A percentile compares a stretch with the other conserved stretches of the same genome.
Evolutionary conservation across 2,797 vertebrate genomes (phyloP).

Genomic region (Lepilemur septentrionalis): DNA sequence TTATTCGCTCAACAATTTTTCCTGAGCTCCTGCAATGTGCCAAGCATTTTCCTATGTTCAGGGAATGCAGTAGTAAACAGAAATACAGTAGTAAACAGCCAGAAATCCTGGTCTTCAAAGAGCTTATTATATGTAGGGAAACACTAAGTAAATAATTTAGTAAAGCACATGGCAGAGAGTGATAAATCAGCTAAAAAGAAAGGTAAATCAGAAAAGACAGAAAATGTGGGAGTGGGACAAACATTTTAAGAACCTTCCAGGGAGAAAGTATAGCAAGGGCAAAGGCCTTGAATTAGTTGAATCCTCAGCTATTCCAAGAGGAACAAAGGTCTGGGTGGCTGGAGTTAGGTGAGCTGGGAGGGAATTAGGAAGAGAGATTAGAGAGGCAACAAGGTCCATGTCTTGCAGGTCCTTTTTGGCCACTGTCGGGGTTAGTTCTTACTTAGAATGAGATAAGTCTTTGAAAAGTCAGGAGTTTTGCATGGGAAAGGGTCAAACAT

Average conservation of each 20-base stretch:
- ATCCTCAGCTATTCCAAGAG: background rate
- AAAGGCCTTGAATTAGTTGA: background rate
- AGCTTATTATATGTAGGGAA: background rate
- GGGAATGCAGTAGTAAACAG: background rate
- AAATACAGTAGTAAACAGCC: background rate
- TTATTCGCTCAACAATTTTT: background rate
- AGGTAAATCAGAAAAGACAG: background rate
- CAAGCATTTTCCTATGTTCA: background rate
- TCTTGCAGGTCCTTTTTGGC: background rate
- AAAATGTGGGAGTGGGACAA: background rate
- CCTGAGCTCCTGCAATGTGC: background rate
- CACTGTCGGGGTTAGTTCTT: background rate
- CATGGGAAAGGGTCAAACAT: background rate
- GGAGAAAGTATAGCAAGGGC: background rate
- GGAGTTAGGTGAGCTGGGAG: too few relatives aligned
- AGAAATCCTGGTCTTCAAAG: background rate
- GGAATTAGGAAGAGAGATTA: background rate
- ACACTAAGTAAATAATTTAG: background rate
- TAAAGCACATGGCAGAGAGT: background rate
- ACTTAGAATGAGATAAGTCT: background rate
- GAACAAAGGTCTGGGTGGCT: background rate
- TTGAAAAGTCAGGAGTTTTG: background rate
- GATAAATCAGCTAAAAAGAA: background rate
- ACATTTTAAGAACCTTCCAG: background rate
- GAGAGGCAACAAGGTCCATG: background rate